Percentiles rank a stretch among this genome's conserved stretches.
phyloP scores from a whole-genome alignment of 2,797 vertebrate species.

The Lutjanus campechanus region DNA sequence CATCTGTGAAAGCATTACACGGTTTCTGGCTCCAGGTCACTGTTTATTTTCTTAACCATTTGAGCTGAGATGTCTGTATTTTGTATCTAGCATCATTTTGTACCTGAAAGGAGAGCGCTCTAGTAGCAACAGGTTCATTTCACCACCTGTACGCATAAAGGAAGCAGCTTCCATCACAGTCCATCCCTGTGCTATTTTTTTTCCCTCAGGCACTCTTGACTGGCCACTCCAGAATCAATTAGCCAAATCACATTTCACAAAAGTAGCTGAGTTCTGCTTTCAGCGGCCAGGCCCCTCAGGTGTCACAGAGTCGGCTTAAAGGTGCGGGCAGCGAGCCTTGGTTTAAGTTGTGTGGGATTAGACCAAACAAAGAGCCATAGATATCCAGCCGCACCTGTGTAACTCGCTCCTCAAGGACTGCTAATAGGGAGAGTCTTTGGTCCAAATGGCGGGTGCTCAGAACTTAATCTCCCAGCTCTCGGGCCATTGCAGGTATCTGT shows the following conservation, averaged over 20 bases:
- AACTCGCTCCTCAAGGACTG: slow-evolving; percentile 74
- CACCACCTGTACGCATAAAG: slow-evolving; percentile 57
- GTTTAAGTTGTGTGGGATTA: slow-evolving; percentile 84
- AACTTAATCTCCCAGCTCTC: slow-evolving; percentile 84
- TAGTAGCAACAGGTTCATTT: slow-evolving; percentile 52
- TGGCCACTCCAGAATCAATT: slow-evolving; percentile 88
- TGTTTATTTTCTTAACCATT: slow-evolving; percentile 72
- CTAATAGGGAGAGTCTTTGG: slow-evolving; percentile 77
- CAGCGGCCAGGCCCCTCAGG: slow-evolving; percentile 78
- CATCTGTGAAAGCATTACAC: slow-evolving; percentile 73
- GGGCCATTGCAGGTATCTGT: slow-evolving; percentile 78
- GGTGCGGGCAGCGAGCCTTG: slow-evolving; percentile 67
- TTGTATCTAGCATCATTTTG: slow-evolving; percentile 42
- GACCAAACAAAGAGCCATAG: slow-evolving; percentile 83
- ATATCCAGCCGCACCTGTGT: slow-evolving; percentile 84
- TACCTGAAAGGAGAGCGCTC: slow-evolving; percentile 42
- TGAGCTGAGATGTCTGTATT: slow-evolving; percentile 51
- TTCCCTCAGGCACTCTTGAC: slow-evolving; percentile 64
- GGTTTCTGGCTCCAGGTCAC: slow-evolving; percentile 48
- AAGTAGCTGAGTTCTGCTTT: slow-evolving; percentile 82
- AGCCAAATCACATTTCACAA: slow-evolving; percentile 88
- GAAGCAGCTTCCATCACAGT: slow-evolving; percentile 52
- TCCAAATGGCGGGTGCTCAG: slow-evolving; percentile 83
- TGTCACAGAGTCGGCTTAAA: slow-evolving; percentile 79
- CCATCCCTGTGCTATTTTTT: slow-evolving; percentile 22